Base-by-base conservation (phyloP, 2,797 vertebrate genomes). In the Oreonectes daqikongensis region DNA sequence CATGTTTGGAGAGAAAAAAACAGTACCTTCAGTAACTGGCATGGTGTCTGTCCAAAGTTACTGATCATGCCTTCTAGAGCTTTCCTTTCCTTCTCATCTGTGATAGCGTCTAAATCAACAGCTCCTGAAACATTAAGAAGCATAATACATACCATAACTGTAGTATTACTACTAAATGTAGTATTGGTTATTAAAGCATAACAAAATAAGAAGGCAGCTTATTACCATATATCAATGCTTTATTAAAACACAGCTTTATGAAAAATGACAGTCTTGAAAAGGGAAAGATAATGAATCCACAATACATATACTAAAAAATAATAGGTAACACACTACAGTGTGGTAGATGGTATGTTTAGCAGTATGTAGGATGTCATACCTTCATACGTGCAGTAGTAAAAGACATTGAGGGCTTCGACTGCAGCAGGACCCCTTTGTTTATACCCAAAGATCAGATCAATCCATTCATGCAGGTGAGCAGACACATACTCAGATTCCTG, bases 51-150 rank as follows among this genome's bases (percentile, higher is more conserved):
- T 20, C 97, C 97, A 85, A 98, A 99, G 92, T 98, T 98, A 84
- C 95, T 99, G 91, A 99, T 99, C 96, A 98, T 99, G 11, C 96
- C 97, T 87, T 99, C 97, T 85, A 99, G 79, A 70, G 97, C 96
- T 79, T 98, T 99, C 4, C 96, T 93, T 89, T 99, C 97, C 81
- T 98, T 98, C 84, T 98, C 96, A 66, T 98, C 95, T 20, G 94
- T 96, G 87, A 99, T 94, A 82, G 96, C 94, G 67, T 99, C 97
- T 80, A 99, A 90, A 88, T 99, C 97, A 82, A 99, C 97, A 7
- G 97, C 97, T 20, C 97, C 97, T 99, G 84, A 69, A 84, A 88
- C 53, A 50, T 15, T 12, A 2, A 53, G 20, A 50, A 48, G 6
- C 4, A 71, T 20, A 28, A 3, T 32, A n/a, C n/a, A n/a, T n/a